phyloP scores from a whole-genome alignment of 1,140 invertebrate genomes.

The Hycleus cichorii region DNA sequence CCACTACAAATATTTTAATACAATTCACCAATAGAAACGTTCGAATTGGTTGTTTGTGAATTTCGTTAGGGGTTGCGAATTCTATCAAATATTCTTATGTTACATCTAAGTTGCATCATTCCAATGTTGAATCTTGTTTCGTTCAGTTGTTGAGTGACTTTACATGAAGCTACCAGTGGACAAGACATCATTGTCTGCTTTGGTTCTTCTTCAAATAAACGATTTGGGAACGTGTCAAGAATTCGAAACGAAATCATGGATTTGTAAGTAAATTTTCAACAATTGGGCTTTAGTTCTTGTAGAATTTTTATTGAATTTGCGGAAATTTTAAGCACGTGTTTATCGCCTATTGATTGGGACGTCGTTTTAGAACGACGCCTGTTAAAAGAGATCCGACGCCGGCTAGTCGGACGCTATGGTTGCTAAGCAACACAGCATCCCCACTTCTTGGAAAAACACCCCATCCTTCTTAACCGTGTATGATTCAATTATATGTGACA shows the following conservation, averaged over 20 bases:
- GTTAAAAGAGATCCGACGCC: constrained; percentile 20
- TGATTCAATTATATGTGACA: constrained; percentile 38
- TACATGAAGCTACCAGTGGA: too few species aligned
- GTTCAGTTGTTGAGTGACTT: too few species aligned
- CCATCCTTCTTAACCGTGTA: constrained; percentile 6
- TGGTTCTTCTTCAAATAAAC: too few species aligned
- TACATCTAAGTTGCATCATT: constrained; percentile 29
- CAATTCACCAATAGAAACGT: constrained; percentile 22
- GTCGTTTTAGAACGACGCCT: constrained; percentile 19
- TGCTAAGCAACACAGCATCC: constrained; percentile 38
- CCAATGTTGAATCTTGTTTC: constrained; percentile 11
- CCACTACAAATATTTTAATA: too few species aligned
- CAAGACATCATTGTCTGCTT: too few species aligned
- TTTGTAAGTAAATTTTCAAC: too few species aligned
- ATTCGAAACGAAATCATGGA: too few species aligned
- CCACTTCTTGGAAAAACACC: constrained; percentile 25
- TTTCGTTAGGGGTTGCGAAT: constrained; percentile 10
- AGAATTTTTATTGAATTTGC: too few species aligned
- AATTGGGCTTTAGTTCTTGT: too few species aligned
- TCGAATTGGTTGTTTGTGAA: not conserved
- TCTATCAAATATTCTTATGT: constrained; percentile 15
- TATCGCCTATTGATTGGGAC: constrained; percentile 26
- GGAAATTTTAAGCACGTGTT: not conserved
- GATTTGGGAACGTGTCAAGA: too few species aligned
- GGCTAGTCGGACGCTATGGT: constrained; percentile 32